Evolutionary conservation across 2,888 invertebrate species (phyloP), one percentile per base, ranked within the genome.

Genomic region (Malthinus flaveolus): DNA sequence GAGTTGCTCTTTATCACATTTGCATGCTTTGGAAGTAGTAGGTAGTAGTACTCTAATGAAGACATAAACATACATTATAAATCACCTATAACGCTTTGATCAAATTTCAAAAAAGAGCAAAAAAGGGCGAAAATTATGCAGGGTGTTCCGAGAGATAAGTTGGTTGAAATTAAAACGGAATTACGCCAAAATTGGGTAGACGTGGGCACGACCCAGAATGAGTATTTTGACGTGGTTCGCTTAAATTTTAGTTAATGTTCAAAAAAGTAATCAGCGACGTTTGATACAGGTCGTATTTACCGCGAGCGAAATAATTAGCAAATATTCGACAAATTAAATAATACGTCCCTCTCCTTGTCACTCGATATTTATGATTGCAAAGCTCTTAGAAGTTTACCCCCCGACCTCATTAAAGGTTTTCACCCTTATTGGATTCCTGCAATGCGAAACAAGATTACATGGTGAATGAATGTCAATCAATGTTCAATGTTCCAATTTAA

Each of bases 401-500:
- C 60, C 60, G 51, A 49, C 45, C 60, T 60, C 56, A 60, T 60
- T 60, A 56, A 36, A 50, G 66, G 65, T 56, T 50, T 62, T 61
- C 56, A 61, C 69, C 68, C 66, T 67, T 70, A 71, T 71, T 71
- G 68, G 68, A 72, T 71, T 70, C 68, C 64, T 64, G 67, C 64
- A 63, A 65, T 67, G 66, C 66, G 69, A 72, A 73, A 71, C 67
- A 63, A 67, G 72, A 73, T 72, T 72, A 70, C 64, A 67, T 59
- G 48, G 61, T 66, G 68, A 68, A 71, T 68, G 67, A 68, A 71
- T 68, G 74, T 74, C 74, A 73, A 71, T 74, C 72, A 72, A 66
- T 67, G 65, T 66, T 68, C 70, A 67, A 68, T 71, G 72, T 73
- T 73, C 71, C 69, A 68, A 69, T 69, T 73, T 68, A 65, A 67